These are phyloP conservation scores for Elgaria multicarinata DNA, from an alignment of 2,113 vertebrate species.

Conservation along the genomic window DNA sequence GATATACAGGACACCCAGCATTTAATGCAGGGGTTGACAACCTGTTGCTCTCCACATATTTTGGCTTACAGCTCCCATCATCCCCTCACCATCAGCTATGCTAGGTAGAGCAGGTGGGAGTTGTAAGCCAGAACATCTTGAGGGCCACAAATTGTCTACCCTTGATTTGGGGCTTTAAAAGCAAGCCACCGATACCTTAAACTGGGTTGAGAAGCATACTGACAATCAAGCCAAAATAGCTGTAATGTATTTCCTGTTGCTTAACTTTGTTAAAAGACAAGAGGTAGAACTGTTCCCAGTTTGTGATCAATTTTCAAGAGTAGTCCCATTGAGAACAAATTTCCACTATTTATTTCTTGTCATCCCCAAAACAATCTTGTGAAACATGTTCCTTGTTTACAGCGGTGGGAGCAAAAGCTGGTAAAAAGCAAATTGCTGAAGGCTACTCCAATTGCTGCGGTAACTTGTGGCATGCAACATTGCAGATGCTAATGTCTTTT, in stretches of 20 bases:
- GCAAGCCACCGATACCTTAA: not conserved
- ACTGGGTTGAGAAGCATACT: not conserved
- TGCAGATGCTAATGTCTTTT: no score
- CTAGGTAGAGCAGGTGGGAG: no score
- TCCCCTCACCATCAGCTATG: no score
- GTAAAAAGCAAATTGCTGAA: not conserved
- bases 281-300: not conserved
- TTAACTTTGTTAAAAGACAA: not conserved
- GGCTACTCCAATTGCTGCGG: not conserved
- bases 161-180: not conserved
- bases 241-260: not conserved
- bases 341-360: not conserved
- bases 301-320: not conserved
- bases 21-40: not conserved
- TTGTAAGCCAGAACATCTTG: no score
- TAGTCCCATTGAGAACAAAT: not conserved
- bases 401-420: not conserved
- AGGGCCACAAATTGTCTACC: no score
- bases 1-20: not conserved
- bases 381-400: not conserved
- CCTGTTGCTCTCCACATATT: no score
- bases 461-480: not conserved
- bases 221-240: not conserved
- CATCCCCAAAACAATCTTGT: not conserved
- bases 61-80: no score